A percentile compares a stretch with the other conserved stretches of the same genome.
Conservation (phyloP, 2,797 vertebrate species). For the Pempheris klunzingeri region DNA sequence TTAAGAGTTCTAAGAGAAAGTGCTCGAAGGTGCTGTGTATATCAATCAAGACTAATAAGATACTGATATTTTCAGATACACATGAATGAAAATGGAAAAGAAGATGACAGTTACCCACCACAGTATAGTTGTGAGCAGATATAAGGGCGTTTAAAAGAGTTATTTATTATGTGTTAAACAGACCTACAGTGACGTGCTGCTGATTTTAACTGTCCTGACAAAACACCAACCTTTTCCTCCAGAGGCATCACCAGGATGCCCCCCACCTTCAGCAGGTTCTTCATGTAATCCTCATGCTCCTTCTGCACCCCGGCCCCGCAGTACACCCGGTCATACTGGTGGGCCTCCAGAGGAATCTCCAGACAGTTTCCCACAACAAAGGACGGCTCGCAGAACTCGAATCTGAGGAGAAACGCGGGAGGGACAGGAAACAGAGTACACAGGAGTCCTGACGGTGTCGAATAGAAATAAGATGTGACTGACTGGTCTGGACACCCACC, state of each 20-base stretch:
- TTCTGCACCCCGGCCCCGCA: constrained; percentile 97
- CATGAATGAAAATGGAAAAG: background rate
- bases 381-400: constrained; percentile 97
- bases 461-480: background rate
- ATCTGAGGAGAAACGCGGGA: constrained; percentile 79
- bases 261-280: constrained; percentile 93
- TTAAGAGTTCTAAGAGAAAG: no score
- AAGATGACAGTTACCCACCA: background rate
- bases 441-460: background rate
- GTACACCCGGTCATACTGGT: constrained; percentile 96
- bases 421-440: no score
- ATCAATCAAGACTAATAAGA: background rate
- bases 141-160: background rate
- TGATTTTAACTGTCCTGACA: background rate
- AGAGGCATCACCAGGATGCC: constrained; percentile 97
- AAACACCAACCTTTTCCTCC: constrained; percentile 92
- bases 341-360: constrained; percentile 92
- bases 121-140: background rate
- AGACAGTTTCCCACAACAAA: constrained; percentile 96
- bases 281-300: constrained; percentile 97
- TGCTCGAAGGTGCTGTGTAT: background rate
- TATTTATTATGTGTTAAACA: no score
- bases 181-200: no score
- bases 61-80: background rate
- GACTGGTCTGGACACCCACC: constrained; percentile 80